Base-by-base conservation (phyloP, 1,140 invertebrate genomes). In the Drosophila nasuta region DNA sequence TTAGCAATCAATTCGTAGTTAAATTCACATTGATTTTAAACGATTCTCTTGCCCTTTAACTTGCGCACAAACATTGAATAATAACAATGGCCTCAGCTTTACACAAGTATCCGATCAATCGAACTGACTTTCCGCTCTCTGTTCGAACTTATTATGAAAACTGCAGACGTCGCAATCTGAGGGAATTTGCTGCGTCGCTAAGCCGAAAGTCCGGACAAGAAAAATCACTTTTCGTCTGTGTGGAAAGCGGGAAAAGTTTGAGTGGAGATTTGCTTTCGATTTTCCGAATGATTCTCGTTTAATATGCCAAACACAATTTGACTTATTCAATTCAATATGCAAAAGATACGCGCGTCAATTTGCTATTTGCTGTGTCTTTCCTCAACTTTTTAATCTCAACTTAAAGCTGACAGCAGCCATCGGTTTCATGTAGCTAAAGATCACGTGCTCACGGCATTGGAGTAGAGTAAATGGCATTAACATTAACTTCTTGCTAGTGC, bases 241-340 rank as follows among this genome's bases (percentile, higher is more conserved):
- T 7, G 6, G 35, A 56, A 3, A 33, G 6, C 6, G 57, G 20
- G 35, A 17, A 41, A 60, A 52, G 51, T 72, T 72, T 66, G 15
- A 64, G 49, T 43, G 41, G 58, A 68, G 77, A 79, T 77, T 89
- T 89, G 54, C 72, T 89, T 89, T 85, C 81, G 86, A 81, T 89
- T 85, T 89, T 81, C 60, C 67, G 48, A 70, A 64, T 72, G 73
- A 75, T 79, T 73, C 46, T 68, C 76, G 77, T 70, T 90, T 89
- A 90, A 85, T 85, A 90, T 85, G 85, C 85, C 81, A 86, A 89
- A 89, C 85, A 89, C 85, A 88, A 80, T 89, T 89, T 88, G 71
- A 89, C 77, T 83, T 88, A 81, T 89, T 56, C 54, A 41, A 88
- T 88, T 88, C 83, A 88, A 88, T 83, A 88, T 89, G 85, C 85